Evolutionary conservation across 2,888 invertebrate species (phyloP).

Genomic region (Gonocerus acuteangulatus): DNA sequence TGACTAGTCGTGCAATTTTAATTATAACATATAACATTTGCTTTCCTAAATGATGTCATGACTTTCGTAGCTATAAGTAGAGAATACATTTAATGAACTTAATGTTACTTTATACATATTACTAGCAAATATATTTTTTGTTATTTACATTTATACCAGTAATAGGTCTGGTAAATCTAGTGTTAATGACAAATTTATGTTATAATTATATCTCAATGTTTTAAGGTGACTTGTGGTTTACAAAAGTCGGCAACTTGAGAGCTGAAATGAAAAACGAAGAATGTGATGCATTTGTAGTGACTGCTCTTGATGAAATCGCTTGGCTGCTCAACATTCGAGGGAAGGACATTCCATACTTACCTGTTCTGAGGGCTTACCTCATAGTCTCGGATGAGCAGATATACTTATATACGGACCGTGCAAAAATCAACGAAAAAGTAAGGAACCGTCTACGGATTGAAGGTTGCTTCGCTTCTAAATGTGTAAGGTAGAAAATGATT

Average conservation of each 20-base stretch:
- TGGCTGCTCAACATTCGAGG: conserved; percentile 87
- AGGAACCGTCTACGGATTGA: conserved; percentile 49
- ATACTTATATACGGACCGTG: conserved; percentile 60
- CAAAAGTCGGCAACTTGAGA: conserved; percentile 63
- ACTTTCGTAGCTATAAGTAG: no score
- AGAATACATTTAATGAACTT: no score
- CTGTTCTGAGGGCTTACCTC: conserved; percentile 69
- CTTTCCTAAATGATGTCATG: no score
- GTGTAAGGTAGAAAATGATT: conserved; percentile 50
- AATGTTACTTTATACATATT: no score
- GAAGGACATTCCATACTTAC: conserved; percentile 70
- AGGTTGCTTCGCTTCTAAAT: conserved; percentile 52
- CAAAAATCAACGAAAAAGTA: conserved; percentile 50
- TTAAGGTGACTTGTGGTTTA: conserved; percentile 62
- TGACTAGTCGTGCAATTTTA: no score
- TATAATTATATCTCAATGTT: not conserved
- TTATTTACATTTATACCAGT: no score
- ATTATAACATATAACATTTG: no score
- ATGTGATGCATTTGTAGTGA: conserved; percentile 72
- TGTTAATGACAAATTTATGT: no score
- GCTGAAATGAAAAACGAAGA: conserved; percentile 53
- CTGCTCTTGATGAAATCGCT: conserved; percentile 78
- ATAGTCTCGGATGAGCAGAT: conserved; percentile 58
- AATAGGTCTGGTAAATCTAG: no score
- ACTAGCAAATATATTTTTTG: no score